phyloP scores from a whole-genome alignment of 2,113 vertebrate genomes.

The Forbesichthys agassizii region DNA sequence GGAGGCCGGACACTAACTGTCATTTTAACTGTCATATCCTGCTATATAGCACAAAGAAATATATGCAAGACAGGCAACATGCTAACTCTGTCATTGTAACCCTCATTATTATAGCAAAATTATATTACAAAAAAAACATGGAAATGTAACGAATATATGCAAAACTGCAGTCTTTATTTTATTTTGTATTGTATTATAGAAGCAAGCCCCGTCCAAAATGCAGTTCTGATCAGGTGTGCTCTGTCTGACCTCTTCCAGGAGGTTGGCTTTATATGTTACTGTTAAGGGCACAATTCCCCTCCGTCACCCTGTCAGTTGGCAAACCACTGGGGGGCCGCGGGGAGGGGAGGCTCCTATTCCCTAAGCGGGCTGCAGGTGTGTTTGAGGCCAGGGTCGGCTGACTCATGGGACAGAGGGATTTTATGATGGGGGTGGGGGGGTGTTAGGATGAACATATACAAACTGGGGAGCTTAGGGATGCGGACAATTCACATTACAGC shows the following conservation, averaged over 20 bases:
- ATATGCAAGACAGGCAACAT: too few species aligned
- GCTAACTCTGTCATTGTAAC: too few species aligned
- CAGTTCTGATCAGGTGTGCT: constrained; percentile 19
- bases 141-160: too few species aligned
- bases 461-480: constrained; percentile 55
- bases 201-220: constrained; percentile 38
- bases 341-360: constrained; percentile 67
- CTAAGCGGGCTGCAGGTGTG: constrained; percentile 78
- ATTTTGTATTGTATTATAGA: neutral
- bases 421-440: constrained; percentile 39
- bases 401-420: constrained; percentile 64
- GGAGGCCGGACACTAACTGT: too few species aligned
- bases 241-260: constrained; percentile 58
- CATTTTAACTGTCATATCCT: too few species aligned
- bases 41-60: too few species aligned
- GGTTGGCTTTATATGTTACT: constrained; percentile 58
- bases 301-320: constrained; percentile 56
- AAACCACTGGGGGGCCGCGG: constrained; percentile 56
- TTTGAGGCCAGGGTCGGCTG: constrained; percentile 50
- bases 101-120: too few species aligned
- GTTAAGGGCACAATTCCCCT: constrained; percentile 53
- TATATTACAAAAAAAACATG: too few species aligned
- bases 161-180: too few species aligned
- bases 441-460: constrained; percentile 25
- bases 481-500: constrained; percentile 42